Base-by-base conservation (phyloP, 2,888 invertebrate species). In the Blastobasis adustella region DNA sequence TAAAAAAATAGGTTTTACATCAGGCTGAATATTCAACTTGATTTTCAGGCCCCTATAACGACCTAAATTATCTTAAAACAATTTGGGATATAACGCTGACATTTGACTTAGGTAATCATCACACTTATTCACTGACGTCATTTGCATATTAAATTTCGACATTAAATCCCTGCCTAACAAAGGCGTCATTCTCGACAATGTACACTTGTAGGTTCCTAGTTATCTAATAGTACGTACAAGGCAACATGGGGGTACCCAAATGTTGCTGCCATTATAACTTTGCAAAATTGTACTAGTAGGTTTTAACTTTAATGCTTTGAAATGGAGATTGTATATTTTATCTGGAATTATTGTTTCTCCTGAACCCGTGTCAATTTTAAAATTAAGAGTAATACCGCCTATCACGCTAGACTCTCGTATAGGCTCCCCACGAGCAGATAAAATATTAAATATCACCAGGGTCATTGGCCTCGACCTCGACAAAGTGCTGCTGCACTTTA, bases 231-330 rank as follows among this genome's bases (percentile, higher is more conserved):
- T 45, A 45, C 8, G 45, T 45, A 39, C 44, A 42, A 23, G 49
- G 49, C 49, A 49, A 39, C 23, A 5, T 44, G 45, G 45, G 44
- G 39, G 50, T 50, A 43, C 50, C 47, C 23, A 47, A 43, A 50
- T 46, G n/a, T 38, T 50, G 38, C 47, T 47, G 10, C 50, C 50
- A 43, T 46, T 50, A 23, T 50, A 51, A 8, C 38, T 39, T 23
- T 44, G 47, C 44, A 47, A 47, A 43, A 46, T 41, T 4, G 41
- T 37, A 8, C 45, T 37, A 37, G 39, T 49, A 5, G 37, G 44
- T 23, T 38, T 39, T 39, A 49, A 39, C 36, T 49, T 6, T 5
- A 45, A 5, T 5, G 10, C 10, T 5, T 43, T 39, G n/a, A 45
- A 49, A 41, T 45, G 23, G 5, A 10, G n/a, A 1, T 39, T 23